Conservation (phyloP, 2,888 invertebrate genomes). For the Blomia tropicalis region DNA sequence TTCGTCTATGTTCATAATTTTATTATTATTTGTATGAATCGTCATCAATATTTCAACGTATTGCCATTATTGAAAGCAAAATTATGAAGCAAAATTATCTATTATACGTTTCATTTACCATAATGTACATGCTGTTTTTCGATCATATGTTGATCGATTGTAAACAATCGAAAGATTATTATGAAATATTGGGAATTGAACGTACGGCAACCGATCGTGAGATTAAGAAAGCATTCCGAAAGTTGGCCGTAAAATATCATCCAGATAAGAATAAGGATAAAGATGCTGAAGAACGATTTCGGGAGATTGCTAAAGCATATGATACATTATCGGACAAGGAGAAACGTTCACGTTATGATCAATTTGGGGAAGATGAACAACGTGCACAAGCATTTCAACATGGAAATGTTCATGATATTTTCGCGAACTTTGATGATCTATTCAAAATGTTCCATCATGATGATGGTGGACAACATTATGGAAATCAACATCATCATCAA, state of each 20-base stretch:
- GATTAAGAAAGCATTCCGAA: slow-evolving; percentile 42
- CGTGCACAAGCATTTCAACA: slow-evolving; percentile 32
- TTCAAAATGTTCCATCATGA: slow-evolving; percentile 26
- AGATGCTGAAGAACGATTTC: slow-evolving; percentile 40
- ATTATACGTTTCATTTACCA: no score
- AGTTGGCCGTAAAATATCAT: slow-evolving; percentile 41
- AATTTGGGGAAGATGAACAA: slow-evolving; percentile 36
- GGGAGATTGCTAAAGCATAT: slow-evolving; percentile 42
- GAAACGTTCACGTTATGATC: slow-evolving; percentile 38
- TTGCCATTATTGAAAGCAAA: no score
- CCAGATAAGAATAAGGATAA: slow-evolving; percentile 41
- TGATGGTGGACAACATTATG: slow-evolving; percentile 27
- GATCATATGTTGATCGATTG: no score
- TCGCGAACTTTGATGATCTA: slow-evolving; percentile 7
- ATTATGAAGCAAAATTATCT: no score
- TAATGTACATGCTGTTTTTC: no score
- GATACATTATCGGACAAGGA: slow-evolving; percentile 38
- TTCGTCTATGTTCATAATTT: no score
- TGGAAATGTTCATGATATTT: slow-evolving; percentile 21
- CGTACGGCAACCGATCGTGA: slow-evolving; percentile 38
- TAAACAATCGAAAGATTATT: slow-evolving; percentile 37
- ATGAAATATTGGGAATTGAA: slow-evolving; percentile 39
- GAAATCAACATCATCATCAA: slow-evolving; percentile 24
- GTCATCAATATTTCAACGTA: no score
- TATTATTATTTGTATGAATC: no score